These are phyloP conservation scores for Lagopus leucura DNA, from an alignment of 2,113 vertebrate genomes.

Conservation along the genomic window DNA sequence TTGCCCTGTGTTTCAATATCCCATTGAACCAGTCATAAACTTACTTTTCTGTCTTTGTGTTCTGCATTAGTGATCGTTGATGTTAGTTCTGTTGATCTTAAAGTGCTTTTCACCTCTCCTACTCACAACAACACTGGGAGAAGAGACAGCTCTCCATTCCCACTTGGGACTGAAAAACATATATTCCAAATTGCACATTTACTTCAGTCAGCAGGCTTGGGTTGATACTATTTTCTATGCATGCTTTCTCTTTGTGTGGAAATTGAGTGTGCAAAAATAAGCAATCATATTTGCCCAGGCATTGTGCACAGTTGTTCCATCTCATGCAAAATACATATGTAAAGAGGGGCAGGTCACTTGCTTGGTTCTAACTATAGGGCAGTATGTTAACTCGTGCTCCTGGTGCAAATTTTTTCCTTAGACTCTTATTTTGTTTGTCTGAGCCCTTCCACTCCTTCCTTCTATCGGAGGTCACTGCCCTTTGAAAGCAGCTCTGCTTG, in stretches of 20 bases:
- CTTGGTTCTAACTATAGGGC: background rate
- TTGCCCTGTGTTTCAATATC: background rate
- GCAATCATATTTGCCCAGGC: fast-evolving
- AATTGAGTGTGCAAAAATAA: background rate
- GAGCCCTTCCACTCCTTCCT: constrained; percentile 15
- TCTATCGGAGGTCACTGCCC: background rate
- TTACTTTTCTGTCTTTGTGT: background rate
- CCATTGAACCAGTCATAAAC: background rate
- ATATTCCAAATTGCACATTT: background rate
- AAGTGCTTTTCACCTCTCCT: background rate
- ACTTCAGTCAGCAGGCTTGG: background rate
- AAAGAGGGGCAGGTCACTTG: background rate
- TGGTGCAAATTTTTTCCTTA: background rate
- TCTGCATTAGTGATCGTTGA: background rate
- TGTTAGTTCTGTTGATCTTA: background rate
- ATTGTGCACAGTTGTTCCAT: background rate
- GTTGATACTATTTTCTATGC: background rate
- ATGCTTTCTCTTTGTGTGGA: fast-evolving
- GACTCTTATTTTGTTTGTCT: background rate
- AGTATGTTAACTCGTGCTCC: background rate
- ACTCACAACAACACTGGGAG: background rate
- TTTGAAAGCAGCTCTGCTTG: background rate
- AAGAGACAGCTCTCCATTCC: background rate
- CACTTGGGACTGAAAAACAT: background rate
- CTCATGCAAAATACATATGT: background rate